Evolutionary conservation across 2,888 invertebrate genomes (phyloP).

Genomic region (Tuta absoluta): DNA sequence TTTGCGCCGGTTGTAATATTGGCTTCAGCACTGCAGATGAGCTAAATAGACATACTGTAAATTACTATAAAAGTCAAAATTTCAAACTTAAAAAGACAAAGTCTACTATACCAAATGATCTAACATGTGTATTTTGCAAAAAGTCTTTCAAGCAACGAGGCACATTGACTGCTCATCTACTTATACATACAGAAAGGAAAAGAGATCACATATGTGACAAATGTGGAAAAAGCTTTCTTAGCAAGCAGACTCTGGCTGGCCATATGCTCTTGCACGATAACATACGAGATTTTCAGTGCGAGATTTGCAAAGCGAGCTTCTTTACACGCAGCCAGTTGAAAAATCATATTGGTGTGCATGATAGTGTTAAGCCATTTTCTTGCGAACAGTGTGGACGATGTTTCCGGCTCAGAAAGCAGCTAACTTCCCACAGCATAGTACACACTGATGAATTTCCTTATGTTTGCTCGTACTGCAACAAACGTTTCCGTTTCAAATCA

Average conservation of each 20-base stretch:
- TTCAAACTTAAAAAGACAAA: neutral
- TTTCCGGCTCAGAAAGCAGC: conserved; percentile 84
- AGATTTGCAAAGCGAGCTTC: conserved; percentile 61
- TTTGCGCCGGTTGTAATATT: conserved; percentile 59
- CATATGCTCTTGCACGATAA: conserved; percentile 61
- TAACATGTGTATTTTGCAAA: conserved; percentile 58
- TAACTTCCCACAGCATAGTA: conserved; percentile 87
- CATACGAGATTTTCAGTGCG: conserved; percentile 56
- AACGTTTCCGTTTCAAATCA: conserved; percentile 85
- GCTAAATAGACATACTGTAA: conserved; percentile 45
- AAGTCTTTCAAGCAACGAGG: conserved; percentile 55
- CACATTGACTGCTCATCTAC: conserved; percentile 74
- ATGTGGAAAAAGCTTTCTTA: conserved; percentile 36
- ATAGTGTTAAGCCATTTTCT: conserved; percentile 54
- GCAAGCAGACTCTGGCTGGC: conserved; percentile 48
- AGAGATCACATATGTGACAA: conserved; percentile 59
- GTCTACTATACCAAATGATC: conserved; percentile 36
- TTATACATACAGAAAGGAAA: conserved; percentile 76
- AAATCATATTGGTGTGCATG: conserved; percentile 54
- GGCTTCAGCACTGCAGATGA: conserved; percentile 49
- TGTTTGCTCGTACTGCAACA: conserved; percentile 85
- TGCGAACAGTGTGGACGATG: conserved; percentile 72
- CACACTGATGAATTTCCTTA: conserved; percentile 90
- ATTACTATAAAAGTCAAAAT: neutral
- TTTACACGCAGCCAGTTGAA: conserved; percentile 49